A percentile compares a stretch with the other conserved stretches of the same genome.
phyloP scores from a whole-genome alignment of 2,888 invertebrate species.

The Tanytarsus gracilentus region DNA sequence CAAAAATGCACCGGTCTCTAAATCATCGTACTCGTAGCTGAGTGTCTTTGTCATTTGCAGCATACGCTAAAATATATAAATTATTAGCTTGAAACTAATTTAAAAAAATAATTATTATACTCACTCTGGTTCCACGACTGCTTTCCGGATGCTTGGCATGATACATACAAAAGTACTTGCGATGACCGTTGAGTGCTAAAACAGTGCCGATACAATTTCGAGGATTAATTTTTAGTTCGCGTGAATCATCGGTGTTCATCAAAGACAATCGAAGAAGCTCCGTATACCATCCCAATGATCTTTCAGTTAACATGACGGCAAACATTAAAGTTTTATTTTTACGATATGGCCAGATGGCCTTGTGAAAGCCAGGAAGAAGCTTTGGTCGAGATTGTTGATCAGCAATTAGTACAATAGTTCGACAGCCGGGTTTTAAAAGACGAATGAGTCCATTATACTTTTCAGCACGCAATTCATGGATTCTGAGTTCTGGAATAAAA shows the following conservation, averaged over 20 bases:
- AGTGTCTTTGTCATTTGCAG: conserved; percentile 57
- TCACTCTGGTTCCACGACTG: conserved; percentile 57
- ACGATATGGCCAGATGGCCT: conserved; percentile 90
- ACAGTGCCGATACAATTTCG: conserved; percentile 96
- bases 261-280: conserved; percentile 79
- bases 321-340: conserved; percentile 95
- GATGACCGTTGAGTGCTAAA: conserved; percentile 87
- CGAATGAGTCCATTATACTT: conserved; percentile 92
- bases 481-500: conserved; percentile 54
- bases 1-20: conserved; percentile 77
- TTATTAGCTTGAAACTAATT: not conserved
- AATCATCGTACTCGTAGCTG: conserved; percentile 49
- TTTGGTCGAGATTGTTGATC: conserved; percentile 80
- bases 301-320: conserved; percentile 85
- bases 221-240: conserved; percentile 83
- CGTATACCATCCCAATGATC: conserved; percentile 88
- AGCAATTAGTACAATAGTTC: conserved; percentile 83
- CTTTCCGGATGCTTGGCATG: conserved; percentile 91
- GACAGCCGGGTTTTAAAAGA: conserved; percentile 86
- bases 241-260: conserved; percentile 53
- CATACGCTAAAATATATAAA: conserved; percentile 50
- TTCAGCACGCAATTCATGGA: conserved; percentile 89
- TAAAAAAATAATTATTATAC: conserved; percentile 20
- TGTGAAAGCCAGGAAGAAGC: conserved; percentile 83
- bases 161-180: conserved; percentile 98